Evolutionary conservation across 2,888 invertebrate genomes (phyloP).

Genomic region (Rhopalosiphum nymphaeae): DNA sequence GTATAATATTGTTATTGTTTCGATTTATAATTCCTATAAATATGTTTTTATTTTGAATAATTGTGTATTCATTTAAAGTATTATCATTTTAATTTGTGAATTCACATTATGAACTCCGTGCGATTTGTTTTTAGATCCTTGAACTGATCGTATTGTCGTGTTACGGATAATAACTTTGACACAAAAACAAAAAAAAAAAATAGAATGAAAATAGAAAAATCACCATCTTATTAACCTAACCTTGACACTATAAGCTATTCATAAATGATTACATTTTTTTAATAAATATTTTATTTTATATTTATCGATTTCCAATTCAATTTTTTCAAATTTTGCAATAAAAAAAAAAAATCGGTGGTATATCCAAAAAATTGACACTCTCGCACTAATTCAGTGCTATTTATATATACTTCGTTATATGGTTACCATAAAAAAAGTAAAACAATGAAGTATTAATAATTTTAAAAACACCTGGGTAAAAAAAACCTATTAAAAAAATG

Average conservation of each 20-base stretch:
- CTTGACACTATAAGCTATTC: slow-evolving; percentile 17
- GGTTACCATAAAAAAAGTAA: neutral
- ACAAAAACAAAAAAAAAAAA: slow-evolving; percentile 28
- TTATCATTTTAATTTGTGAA: slow-evolving; percentile 22
- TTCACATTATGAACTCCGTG: neutral
- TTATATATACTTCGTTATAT: neutral
- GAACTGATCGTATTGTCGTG: neutral
- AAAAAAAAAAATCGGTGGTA: neutral
- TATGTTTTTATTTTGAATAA: neutral
- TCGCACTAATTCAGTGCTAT: neutral
- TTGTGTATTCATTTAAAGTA: neutral
- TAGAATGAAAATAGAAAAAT: slow-evolving; percentile 26
- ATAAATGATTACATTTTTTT: neutral
- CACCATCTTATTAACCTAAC: slow-evolving; percentile 3
- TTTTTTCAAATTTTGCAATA: neutral
- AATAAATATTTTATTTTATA: neutral
- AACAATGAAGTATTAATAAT: neutral
- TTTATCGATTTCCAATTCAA: neutral
- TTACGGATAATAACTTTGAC: slow-evolving; percentile 41
- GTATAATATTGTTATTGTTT: neutral
- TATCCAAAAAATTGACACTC: neutral
- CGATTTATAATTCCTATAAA: neutral
- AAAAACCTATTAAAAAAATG: neutral
- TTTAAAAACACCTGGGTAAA: neutral
- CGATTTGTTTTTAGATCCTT: slow-evolving; percentile 18